These are phyloP conservation scores for Podarcis raffonei DNA, from an alignment of 2,113 vertebrate species.

Conservation along the genomic window DNA sequence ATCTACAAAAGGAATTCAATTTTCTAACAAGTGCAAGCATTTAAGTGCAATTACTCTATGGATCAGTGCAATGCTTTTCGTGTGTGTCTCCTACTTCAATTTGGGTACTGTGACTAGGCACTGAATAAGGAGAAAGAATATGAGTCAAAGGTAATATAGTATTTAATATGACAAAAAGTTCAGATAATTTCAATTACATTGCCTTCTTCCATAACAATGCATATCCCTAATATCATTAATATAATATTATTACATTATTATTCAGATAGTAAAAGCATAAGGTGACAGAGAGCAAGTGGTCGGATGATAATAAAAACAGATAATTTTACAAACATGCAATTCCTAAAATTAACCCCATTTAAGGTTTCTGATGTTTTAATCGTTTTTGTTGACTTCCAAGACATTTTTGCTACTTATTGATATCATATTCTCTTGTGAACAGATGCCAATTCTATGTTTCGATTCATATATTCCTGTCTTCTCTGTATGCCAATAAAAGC, in stretches of 20 bases:
- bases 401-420: background rate
- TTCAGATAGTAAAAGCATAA: background rate
- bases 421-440: background rate
- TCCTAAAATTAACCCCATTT: background rate
- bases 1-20: slow-evolving; percentile 29
- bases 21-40: slow-evolving; percentile 14
- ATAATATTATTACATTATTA: background rate
- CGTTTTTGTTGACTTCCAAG: background rate
- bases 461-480: no score
- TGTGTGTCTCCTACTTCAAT: background rate
- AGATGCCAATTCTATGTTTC: no score
- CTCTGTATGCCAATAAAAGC: no score
- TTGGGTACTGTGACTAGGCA: background rate
- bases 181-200: slow-evolving; percentile 5
- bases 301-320: background rate
- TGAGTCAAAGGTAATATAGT: background rate
- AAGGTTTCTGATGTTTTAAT: background rate
- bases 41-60: slow-evolving; percentile 20
- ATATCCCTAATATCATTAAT: background rate
- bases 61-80: background rate
- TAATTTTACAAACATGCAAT: background rate
- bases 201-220: background rate
- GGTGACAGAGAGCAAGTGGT: background rate
- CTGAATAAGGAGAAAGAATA: slow-evolving; percentile 1
- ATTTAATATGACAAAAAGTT: background rate